These are phyloP conservation scores for Silurus lanzhouensis DNA, from an alignment of 2,797 vertebrate genomes.

Conservation along the genomic window DNA sequence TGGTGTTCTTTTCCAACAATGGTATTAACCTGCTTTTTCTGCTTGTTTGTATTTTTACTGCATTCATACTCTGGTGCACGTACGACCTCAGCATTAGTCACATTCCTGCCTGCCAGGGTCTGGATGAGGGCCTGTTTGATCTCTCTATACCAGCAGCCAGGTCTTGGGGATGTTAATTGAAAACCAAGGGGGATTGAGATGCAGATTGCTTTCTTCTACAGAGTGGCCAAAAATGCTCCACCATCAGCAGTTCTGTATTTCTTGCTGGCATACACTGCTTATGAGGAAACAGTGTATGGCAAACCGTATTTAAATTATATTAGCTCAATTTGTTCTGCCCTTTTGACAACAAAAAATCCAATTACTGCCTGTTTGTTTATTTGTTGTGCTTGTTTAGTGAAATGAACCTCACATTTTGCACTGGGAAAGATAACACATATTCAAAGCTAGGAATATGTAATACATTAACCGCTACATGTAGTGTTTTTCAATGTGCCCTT, in stretches of 20 bases:
- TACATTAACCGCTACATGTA: not conserved
- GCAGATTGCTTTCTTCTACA: conserved; percentile 54
- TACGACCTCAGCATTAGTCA: conserved; percentile 55
- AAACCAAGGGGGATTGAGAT: conserved; percentile 59
- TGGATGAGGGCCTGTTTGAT: conserved; percentile 59
- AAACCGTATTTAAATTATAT: conserved; percentile 33
- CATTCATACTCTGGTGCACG: conserved; percentile 47
- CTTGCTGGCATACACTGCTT: conserved; percentile 29
- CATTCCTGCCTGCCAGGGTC: conserved; percentile 59
- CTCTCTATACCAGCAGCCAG: conserved; percentile 52
- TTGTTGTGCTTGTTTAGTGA: not conserved
- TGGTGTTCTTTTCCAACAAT: conserved; percentile 44
- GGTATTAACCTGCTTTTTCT: conserved; percentile 41
- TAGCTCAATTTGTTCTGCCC: conserved; percentile 16
- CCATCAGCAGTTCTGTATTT: conserved; percentile 51
- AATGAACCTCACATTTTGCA: not conserved
- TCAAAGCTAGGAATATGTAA: not conserved
- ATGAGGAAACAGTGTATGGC: conserved; percentile 30
- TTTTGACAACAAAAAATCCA: conserved; percentile 15
- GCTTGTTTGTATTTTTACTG: conserved; percentile 52
- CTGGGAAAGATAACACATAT: not conserved
- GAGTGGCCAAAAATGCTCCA: conserved; percentile 54
- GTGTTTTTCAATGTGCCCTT: not conserved
- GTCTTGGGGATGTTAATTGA: conserved; percentile 61
- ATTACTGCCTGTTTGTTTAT: not conserved